phyloP scores from a whole-genome alignment of 2,113 vertebrate species.

The Cryptoleucopteryx plumbea region DNA sequence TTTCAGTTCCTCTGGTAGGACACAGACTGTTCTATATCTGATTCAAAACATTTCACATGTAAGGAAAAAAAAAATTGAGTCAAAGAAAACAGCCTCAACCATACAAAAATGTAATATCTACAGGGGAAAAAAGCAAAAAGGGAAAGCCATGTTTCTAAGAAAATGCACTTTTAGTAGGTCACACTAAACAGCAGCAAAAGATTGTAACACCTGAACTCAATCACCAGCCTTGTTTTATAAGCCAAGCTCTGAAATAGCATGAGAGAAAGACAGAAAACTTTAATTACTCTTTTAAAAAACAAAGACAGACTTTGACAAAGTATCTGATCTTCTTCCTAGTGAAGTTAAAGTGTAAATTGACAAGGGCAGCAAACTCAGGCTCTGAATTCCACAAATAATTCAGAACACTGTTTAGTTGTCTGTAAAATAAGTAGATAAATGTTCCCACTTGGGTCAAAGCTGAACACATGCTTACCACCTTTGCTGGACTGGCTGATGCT shows the following conservation, averaged over 20 bases:
- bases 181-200: neutral
- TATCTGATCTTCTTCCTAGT: neutral
- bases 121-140: neutral
- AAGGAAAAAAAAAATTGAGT: neutral
- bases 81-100: neutral
- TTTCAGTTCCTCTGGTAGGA: neutral
- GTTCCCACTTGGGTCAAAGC: neutral
- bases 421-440: neutral
- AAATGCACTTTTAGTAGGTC: neutral
- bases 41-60: neutral
- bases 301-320: neutral
- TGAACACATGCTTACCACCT: neutral
- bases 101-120: neutral
- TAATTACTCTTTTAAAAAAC: neutral
- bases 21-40: neutral
- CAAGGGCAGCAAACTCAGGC: rapidly evolving
- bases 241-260: neutral
- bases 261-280: neutral
- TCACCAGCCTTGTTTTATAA: neutral
- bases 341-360: neutral
- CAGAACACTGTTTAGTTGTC: neutral
- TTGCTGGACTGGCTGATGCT: neutral
- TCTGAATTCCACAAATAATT: neutral
- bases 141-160: neutral
- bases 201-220: neutral